A percentile compares a stretch with the other conserved stretches of the same genome.
Evolutionary conservation across 2,888 invertebrate genomes (phyloP).

Genomic region (Nesidiocoris tenuis): DNA sequence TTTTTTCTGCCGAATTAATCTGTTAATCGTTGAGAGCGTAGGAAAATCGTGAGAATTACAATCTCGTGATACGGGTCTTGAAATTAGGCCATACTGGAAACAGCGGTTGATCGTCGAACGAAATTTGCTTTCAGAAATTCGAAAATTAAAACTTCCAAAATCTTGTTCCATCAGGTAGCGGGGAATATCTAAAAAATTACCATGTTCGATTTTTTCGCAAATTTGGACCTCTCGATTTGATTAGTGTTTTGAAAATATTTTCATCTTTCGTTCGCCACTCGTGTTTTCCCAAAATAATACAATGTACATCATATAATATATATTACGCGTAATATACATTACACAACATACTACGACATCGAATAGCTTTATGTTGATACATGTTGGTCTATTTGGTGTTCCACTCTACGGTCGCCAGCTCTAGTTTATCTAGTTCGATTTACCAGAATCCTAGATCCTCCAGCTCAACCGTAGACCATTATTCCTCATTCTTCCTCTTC

Average conservation of each 20-base stretch:
- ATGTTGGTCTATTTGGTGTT: not conserved
- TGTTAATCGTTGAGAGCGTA: not conserved
- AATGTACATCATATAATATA: too few relatives aligned
- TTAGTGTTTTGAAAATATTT: not conserved
- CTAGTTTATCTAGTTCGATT: constrained; percentile 1
- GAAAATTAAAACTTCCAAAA: not conserved
- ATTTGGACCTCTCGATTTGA: not conserved
- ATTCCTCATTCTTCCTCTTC: constrained; percentile 70
- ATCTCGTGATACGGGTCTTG: not conserved
- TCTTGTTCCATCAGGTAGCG: too few relatives aligned
- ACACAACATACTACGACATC: too few relatives aligned
- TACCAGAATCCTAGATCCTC: not conserved
- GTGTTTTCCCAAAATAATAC: too few relatives aligned
- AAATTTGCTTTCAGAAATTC: not conserved
- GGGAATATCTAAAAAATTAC: not conserved
- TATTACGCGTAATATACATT: too few relatives aligned
- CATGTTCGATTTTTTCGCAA: not conserved
- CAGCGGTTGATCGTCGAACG: constrained; percentile 22
- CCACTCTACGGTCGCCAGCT: not conserved
- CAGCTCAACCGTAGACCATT: constrained; percentile 47
- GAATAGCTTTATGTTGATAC: not conserved
- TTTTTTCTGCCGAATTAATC: constrained; percentile 16
- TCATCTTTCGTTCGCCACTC: too few relatives aligned
- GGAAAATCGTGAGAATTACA: not conserved
- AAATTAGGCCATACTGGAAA: constrained; percentile 42